Evolutionary conservation across 2,113 vertebrate genomes (phyloP).

Genomic region (Paratilapia polleni): DNA sequence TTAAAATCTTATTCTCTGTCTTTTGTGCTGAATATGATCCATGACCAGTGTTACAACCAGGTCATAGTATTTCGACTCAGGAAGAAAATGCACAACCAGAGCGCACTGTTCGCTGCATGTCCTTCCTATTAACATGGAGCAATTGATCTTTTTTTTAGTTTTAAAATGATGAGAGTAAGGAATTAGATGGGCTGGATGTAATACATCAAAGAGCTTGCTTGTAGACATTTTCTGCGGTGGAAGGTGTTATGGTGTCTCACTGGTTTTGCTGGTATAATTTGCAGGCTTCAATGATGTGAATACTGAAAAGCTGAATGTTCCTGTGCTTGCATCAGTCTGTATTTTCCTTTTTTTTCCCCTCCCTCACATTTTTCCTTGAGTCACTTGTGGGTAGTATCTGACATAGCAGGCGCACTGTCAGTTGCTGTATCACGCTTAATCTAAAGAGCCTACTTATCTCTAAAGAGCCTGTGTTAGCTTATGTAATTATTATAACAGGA

Average conservation of each 20-base stretch:
- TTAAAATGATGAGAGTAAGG: slow-evolving; percentile 2
- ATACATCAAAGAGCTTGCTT: slow-evolving; percentile 35
- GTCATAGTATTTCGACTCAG: neutral
- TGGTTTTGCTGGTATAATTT: slow-evolving; percentile 39
- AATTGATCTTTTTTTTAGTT: neutral
- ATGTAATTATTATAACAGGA: slow-evolving; percentile 51
- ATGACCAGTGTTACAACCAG: slow-evolving; percentile 9
- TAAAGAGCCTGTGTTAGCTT: slow-evolving; percentile 44
- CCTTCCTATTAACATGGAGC: neutral
- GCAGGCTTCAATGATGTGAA: slow-evolving; percentile 45
- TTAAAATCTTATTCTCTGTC: slow-evolving; percentile 16
- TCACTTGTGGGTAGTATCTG: slow-evolving; percentile 41
- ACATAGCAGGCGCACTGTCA: slow-evolving; percentile 45
- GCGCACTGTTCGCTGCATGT: neutral
- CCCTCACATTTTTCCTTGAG: slow-evolving; percentile 30
- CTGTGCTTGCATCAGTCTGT: slow-evolving; percentile 53
- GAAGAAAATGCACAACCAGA: slow-evolving; percentile 11
- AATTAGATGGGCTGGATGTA: neutral
- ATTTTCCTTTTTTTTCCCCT: neutral
- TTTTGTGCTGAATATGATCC: slow-evolving; percentile 27
- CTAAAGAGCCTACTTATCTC: slow-evolving; percentile 57
- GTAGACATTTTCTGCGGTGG: slow-evolving; percentile 15
- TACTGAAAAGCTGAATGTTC: slow-evolving; percentile 51
- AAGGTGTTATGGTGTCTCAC: slow-evolving; percentile 3
- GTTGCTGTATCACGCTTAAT: slow-evolving; percentile 47